Conservation (phyloP, 2,888 invertebrate genomes). For the Agrotis segetum region DNA sequence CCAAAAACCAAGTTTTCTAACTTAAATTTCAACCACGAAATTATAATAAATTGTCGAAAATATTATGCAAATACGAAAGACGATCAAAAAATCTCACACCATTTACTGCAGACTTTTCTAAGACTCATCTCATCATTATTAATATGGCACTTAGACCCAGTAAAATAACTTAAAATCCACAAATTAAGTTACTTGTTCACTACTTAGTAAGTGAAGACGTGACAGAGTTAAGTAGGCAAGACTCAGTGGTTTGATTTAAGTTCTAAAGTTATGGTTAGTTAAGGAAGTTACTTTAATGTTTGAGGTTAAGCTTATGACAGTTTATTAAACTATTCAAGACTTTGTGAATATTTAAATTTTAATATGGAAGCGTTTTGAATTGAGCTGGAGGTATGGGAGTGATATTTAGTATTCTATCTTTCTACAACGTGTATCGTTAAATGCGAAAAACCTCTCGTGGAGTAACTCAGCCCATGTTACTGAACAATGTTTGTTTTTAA, state of each 20-base stretch:
- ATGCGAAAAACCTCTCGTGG: too few species aligned
- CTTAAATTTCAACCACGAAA: background rate
- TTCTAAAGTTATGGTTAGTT: slow-evolving; percentile 21
- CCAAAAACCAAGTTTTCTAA: background rate
- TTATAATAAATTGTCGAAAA: background rate
- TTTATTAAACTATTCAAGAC: slow-evolving; percentile 8
- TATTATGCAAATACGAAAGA: background rate
- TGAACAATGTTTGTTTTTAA: too few species aligned
- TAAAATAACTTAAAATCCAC: slow-evolving; percentile 16
- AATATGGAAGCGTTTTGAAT: background rate
- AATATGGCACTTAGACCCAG: background rate
- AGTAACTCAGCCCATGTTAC: too few species aligned
- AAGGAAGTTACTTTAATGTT: slow-evolving; percentile 23
- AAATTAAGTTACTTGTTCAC: slow-evolving; percentile 5
- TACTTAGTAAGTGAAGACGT: slow-evolving; percentile 22
- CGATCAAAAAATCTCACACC: background rate
- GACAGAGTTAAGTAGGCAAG: slow-evolving; percentile 1
- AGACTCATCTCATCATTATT: background rate
- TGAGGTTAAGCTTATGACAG: background rate
- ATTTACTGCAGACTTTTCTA: background rate
- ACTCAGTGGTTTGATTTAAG: slow-evolving; percentile 23
- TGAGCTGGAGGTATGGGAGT: background rate
- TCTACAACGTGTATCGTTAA: too few species aligned
- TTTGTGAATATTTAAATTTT: background rate
- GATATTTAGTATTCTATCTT: too few species aligned